phyloP scores from a whole-genome alignment of 2,888 invertebrate genomes.

The Hoplodrina ambigua region DNA sequence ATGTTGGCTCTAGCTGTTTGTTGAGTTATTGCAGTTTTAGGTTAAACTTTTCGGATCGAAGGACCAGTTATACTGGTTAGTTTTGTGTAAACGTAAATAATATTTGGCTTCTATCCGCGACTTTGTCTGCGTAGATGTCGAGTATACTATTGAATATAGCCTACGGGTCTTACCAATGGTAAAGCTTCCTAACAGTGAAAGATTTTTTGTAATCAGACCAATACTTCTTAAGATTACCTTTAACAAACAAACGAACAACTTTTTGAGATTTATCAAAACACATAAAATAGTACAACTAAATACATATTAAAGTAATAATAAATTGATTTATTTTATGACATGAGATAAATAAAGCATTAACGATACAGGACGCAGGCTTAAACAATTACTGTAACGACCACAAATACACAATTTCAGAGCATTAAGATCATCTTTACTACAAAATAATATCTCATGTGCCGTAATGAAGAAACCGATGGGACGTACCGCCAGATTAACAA shows the following conservation, averaged over 20 bases:
- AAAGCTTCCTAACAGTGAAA: too few relatives aligned
- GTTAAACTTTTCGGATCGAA: not conserved
- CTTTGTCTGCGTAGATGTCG: too few relatives aligned
- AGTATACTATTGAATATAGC: too few relatives aligned
- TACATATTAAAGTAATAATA: too few relatives aligned
- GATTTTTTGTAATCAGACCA: too few relatives aligned
- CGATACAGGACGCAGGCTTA: not conserved
- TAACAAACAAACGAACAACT: too few relatives aligned
- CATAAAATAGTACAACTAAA: too few relatives aligned
- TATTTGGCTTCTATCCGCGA: too few relatives aligned
- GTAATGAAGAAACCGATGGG: slow-evolving; percentile 71
- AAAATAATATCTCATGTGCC: slow-evolving; percentile 55
- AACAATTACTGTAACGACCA: slow-evolving; percentile 7
- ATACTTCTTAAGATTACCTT: too few relatives aligned
- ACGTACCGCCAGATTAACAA: slow-evolving; percentile 30
- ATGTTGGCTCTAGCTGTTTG: slow-evolving; percentile 5
- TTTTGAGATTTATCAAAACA: too few relatives aligned
- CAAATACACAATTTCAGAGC: slow-evolving; percentile 32
- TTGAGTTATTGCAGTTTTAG: slow-evolving; percentile 1
- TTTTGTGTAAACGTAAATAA: not conserved
- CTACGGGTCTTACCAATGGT: too few relatives aligned
- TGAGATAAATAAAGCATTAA: not conserved
- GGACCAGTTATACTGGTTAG: not conserved
- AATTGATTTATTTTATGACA: not conserved
- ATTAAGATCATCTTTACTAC: slow-evolving; percentile 64